Base-by-base conservation (phyloP, 2,113 vertebrate species). In the Pseudorectes ferrugineus region DNA sequence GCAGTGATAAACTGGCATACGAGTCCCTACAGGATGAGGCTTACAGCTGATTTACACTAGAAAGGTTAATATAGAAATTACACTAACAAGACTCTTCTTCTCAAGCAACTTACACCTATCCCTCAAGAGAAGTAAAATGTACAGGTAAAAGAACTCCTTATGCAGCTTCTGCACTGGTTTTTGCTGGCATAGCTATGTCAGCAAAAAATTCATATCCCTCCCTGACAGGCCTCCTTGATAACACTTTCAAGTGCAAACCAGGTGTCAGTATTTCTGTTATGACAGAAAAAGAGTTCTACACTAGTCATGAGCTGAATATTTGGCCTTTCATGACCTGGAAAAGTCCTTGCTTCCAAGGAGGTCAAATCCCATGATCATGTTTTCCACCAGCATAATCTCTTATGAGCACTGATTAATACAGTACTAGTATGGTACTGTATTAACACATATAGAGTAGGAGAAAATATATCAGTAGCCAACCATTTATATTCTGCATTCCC, bases 181-280 rank as follows among this genome's bases (percentile, higher is more conserved):
- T 93, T 91, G 42, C 87, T 89, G 35, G 84, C 45, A 89, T 35
- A 81, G 70, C 48, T 91, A 81, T 71, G 73, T 87, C 84, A 93
- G 94, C 74, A 95, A 93, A 96, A 96, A 92, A 89, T 6, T 78
- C 57, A 54, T 79, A 89, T 66, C 66, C 81, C 45, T 95, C 61
- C 35, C 48, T 75, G 67, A 87, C 89, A 93, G 62, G 55, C 58
- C 67, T 97, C 62, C 80, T 85, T 89, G 89, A 46, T 79, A 85
- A 83, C n/a, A 40, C 77, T 95, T 97, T 93, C 43, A 96, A 92
- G 84, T 95, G 91, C 85, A 96, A 92, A 95, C 65, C 80, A 92
- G 65, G 76, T 75, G 61, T 85, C 85, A 73, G 81, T 62, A 81
- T 75, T 93, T 79, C 87, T 93, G 78, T 49, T 91, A 85, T 19